Evolutionary conservation across 2,888 invertebrate genomes (phyloP).

Genomic region (Erebia aethiops): DNA sequence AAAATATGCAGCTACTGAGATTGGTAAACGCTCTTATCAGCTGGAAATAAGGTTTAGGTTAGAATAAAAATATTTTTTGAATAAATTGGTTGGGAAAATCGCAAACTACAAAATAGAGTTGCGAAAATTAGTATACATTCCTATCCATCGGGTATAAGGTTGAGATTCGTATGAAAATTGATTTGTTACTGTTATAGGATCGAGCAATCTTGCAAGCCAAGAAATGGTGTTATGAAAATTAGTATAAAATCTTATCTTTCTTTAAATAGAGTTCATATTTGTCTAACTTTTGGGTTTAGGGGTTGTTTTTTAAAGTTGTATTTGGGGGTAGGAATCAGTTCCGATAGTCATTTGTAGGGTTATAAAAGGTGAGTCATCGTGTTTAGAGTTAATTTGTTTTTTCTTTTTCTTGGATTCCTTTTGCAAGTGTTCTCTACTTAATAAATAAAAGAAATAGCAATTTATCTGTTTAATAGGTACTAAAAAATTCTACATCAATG

Average conservation of each 20-base stretch:
- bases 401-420: background rate
- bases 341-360: constrained; percentile 32
- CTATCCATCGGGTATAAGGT: background rate
- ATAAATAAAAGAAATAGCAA: too few relatives aligned
- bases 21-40: constrained; percentile 1
- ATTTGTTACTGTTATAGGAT: background rate
- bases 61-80: background rate
- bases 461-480: too few relatives aligned
- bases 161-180: background rate
- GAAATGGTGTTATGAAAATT: background rate
- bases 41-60: constrained; percentile 16
- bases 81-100: background rate
- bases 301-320: background rate
- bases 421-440: too few relatives aligned
- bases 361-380: constrained; percentile 32
- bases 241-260: background rate
- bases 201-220: background rate
- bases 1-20: background rate
- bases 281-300: background rate
- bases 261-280: constrained; percentile 10
- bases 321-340: constrained; percentile 24
- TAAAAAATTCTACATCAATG: too few relatives aligned
- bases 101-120: background rate
- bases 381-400: constrained; percentile 23
- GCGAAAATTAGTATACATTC: constrained; percentile 13